Base-by-base conservation (phyloP, 2,113 vertebrate species). In the Xyrauchen texanus region DNA sequence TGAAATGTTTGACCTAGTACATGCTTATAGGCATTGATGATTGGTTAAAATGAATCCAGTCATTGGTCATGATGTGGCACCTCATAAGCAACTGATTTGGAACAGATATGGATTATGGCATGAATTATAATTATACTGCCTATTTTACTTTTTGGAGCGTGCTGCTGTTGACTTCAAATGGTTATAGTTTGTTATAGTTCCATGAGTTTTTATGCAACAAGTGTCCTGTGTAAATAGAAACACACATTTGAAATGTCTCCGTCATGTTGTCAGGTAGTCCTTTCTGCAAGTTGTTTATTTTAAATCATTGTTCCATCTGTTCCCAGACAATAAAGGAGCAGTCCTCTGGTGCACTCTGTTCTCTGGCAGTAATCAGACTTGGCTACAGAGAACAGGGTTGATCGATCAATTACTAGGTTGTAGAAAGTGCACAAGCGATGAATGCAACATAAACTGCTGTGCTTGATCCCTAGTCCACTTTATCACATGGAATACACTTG, bases 401-500 rank as follows among this genome's bases (percentile, higher is more conserved):
- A 74, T 77, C 49, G 69, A 81, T 78, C 69, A 74, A 69, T 81
- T 58, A 16, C 75, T 11, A 6, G 46, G n/a, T 46, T 75, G 44
- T 52, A 81, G 78, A 84, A 77, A 81, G 46, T 53, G 15, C 15
- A n/a, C 68, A 62, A 49, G 74, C 79, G 7, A 61, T 57, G 72
- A 77, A 71, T 53, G 47, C 62, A 15, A 70, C 77, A 45, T 52
- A 51, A 62, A 46, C 13, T 15, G 57, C 61, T 67, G 63, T 72
- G 76, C 68, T 46, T 13, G 68, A 11, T 45, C 72, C 64, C 52
- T 16, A 52, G 13, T 65, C 63, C 62, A 67, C 62, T 34, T 52
- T 8, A 76, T 81, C 82, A 68, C 74, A 47, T 51, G 64, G 53
- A 62, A 53, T 49, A 66, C 58, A 34, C 79, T 75, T n/a, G 7